phyloP scores from a whole-genome alignment of 2,113 vertebrate genomes.

The Podiceps cristatus region DNA sequence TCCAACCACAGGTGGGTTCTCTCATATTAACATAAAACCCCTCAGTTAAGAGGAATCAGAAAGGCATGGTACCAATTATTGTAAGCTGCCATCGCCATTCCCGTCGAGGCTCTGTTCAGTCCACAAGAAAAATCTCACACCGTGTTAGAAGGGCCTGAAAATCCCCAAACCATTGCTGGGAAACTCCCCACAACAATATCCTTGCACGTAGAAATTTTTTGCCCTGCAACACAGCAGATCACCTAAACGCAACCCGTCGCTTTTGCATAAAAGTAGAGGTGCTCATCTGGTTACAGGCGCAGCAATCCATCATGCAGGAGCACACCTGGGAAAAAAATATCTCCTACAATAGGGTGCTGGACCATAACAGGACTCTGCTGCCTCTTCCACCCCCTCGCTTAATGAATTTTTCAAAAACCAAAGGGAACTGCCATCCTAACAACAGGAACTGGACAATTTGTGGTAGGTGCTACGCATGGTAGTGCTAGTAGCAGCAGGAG shows the following conservation, averaged over 20 bases:
- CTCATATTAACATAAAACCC: neutral
- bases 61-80: neutral
- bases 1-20: conserved; percentile 42
- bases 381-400: neutral
- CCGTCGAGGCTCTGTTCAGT: neutral
- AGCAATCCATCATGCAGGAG: neutral
- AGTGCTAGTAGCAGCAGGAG: conserved; percentile 67
- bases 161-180: conserved; percentile 8
- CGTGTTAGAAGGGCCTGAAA: neutral
- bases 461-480: conserved; percentile 62
- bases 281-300: neutral
- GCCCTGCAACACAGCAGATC: neutral
- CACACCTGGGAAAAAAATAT: neutral
- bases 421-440: conserved; percentile 61
- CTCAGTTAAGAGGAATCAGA: neutral
- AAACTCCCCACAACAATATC: conserved; percentile 15
- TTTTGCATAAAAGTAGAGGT: neutral
- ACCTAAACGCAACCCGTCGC: neutral
- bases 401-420: conserved; percentile 69
- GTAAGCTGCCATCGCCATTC: neutral
- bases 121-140: neutral
- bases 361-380: conserved; percentile 37
- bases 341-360: conserved; percentile 35
- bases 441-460: conserved; percentile 69
- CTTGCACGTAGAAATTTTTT: neutral